Evolutionary conservation across 2,113 vertebrate species (phyloP), one percentile per base, ranked within the genome.

Genomic region (Mus pahari): DNA sequence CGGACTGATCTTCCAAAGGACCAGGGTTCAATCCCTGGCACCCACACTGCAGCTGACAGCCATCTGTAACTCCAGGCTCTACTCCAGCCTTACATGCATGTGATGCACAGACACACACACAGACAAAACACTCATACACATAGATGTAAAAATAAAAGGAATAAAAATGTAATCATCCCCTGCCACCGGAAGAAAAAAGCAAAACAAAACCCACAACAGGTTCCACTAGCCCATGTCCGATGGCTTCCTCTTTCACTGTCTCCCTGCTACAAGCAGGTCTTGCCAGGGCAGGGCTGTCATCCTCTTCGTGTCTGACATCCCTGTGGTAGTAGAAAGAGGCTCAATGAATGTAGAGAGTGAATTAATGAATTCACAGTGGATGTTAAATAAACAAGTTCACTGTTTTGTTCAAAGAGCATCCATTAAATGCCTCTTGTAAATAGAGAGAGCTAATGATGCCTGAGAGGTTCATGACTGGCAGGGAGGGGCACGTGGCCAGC

Each of bases 351-450:
- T 53, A 10, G 42, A 42, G 33, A 36, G 42, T 4, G 60, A 86
- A 70, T 4, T 9, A 74, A 39, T 16, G 42, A 42, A 17, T 22
- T 7, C 31, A 10, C 31, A 28, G 33, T 42, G 19, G 60, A 12
- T 3, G 45, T 64, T n/a, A 64, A 86, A 75, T 11, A 89, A 73
- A 74, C 19, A 74, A 42, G 20, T 42, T 19, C 71, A 42, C 42
- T 53, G 71, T 14, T 42, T 83, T 7, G 0, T 50, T 89, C n/a
- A 5, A 68, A 68, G 60, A 16, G 7, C 53, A 39, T 33, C 13
- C n/a, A 33, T 5, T 42, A 42, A 33, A 24, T 0, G 2, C 42
- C 28, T 0, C 0, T 14, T 58, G 3, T 28, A 28, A 19, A 31
- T 4, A 71, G 13, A 31, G 31, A 11, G 13, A 13, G 62, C 75